A percentile compares a stretch with the other conserved stretches of the same genome.
Evolutionary conservation across 1,140 invertebrate species (phyloP).

Genomic region (Drosophila sechellia): DNA sequence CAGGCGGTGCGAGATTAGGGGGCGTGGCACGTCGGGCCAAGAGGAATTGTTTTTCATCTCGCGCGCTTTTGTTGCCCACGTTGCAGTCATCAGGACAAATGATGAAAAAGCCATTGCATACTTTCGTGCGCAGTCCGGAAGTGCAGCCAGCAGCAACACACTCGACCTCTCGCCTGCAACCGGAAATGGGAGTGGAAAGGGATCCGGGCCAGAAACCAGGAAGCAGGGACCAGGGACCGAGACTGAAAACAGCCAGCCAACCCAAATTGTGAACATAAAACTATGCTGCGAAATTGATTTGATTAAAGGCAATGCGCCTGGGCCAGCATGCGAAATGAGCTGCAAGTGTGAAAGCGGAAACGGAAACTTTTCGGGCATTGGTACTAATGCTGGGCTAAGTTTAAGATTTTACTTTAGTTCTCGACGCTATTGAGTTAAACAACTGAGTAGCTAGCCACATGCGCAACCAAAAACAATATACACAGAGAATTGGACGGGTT

Average conservation of each 20-base stretch:
- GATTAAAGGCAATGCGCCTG: slow-evolving; percentile 76
- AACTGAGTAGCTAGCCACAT: too few relatives aligned
- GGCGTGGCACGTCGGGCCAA: slow-evolving; percentile 1
- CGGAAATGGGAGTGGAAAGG: slow-evolving; percentile 11
- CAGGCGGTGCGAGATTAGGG: neutral
- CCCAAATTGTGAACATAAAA: slow-evolving; percentile 83
- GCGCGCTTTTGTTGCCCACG: slow-evolving; percentile 73
- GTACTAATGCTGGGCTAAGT: neutral
- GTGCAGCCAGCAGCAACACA: slow-evolving; percentile 43
- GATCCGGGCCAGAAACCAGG: slow-evolving; percentile 1
- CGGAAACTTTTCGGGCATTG: neutral
- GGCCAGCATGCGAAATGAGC: slow-evolving; percentile 77
- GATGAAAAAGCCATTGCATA: slow-evolving; percentile 82
- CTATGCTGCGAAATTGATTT: slow-evolving; percentile 84
- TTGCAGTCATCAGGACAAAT: slow-evolving; percentile 78
- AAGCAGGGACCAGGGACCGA: neutral
- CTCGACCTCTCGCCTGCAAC: slow-evolving; percentile 16
- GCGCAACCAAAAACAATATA: too few relatives aligned
- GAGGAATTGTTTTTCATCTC: slow-evolving; percentile 75
- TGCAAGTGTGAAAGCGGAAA: slow-evolving; percentile 26
- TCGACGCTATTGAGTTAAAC: neutral
- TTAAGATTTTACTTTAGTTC: neutral
- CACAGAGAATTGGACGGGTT: too few relatives aligned
- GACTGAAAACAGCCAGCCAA: slow-evolving; percentile 37
- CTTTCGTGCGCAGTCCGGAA: slow-evolving; percentile 78